Percentiles rank a stretch among this genome's conserved stretches.
These are phyloP conservation scores for Bufo bufo DNA, from an alignment of 2,113 vertebrate species.

Conservation along the genomic window DNA sequence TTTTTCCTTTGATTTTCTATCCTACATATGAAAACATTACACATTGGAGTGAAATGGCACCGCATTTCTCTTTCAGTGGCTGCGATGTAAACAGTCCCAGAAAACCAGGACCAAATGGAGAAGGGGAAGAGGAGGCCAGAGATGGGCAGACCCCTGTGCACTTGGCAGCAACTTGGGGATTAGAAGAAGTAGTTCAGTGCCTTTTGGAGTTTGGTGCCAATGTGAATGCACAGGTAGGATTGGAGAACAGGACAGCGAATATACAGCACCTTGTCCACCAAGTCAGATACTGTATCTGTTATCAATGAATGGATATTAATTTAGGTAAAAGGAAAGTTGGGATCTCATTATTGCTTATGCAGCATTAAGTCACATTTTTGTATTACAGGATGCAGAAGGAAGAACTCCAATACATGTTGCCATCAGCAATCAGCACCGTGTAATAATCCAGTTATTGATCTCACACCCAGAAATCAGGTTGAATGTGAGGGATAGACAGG, in stretches of 20 bases:
- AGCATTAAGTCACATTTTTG: background rate
- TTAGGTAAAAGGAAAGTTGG: background rate
- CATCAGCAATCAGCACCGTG: constrained; percentile 91
- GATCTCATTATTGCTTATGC: background rate
- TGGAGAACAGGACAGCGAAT: background rate
- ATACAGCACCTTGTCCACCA: background rate
- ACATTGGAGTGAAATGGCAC: background rate
- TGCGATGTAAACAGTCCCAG: constrained; percentile 94
- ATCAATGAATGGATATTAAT: background rate
- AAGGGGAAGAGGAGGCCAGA: constrained; percentile 93
- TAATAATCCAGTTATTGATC: constrained; percentile 96
- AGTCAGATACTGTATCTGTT: background rate
- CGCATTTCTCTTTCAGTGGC: constrained; percentile 73
- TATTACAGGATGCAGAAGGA: constrained; percentile 89
- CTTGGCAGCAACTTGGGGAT: constrained; percentile 90
- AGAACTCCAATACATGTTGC: constrained; percentile 92
- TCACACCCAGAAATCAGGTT: constrained; percentile 93
- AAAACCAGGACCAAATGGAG: constrained; percentile 86
- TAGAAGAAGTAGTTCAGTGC: constrained; percentile 94
- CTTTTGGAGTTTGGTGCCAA: constrained; percentile 97
- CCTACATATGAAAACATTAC: background rate
- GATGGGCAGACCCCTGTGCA: constrained; percentile 94
- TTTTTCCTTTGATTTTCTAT: background rate
- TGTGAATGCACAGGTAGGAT: constrained; percentile 54
- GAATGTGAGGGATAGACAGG: constrained; percentile 89